These are phyloP conservation scores for Megaceryle alcyon DNA, from an alignment of 2,797 vertebrate species.

Conservation along the genomic window DNA sequence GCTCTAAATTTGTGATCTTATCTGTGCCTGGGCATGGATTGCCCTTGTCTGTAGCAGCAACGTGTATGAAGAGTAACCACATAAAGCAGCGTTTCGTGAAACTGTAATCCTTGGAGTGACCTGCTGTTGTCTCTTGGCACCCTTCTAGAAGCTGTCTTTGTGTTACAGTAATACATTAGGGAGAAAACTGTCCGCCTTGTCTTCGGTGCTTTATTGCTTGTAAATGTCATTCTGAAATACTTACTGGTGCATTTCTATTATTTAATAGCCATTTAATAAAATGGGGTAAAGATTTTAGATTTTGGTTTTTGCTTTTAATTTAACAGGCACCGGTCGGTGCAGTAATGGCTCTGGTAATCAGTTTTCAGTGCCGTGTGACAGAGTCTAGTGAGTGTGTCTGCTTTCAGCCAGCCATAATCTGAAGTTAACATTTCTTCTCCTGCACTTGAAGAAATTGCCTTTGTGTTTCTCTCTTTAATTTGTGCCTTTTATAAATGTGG, in stretches of 20 bases:
- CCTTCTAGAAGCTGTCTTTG: not conserved
- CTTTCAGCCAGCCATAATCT: not conserved
- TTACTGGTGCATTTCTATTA: slow-evolving; percentile 12
- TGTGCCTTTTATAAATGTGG: not conserved
- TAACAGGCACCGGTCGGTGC: not conserved
- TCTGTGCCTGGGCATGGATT: not conserved
- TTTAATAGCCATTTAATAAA: slow-evolving; percentile 41
- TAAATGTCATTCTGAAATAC: slow-evolving; percentile 12
- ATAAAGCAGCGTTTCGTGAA: not conserved
- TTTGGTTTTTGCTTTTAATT: slow-evolving; percentile 34
- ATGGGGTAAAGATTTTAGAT: slow-evolving; percentile 32
- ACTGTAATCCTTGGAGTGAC: not conserved
- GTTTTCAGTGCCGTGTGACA: not conserved
- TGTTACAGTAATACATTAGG: not conserved
- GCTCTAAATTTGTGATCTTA: not conserved
- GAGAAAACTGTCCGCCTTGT: slow-evolving; percentile 19
- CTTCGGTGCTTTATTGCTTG: slow-evolving; percentile 14
- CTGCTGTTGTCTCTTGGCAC: not conserved
- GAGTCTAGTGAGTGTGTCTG: not conserved
- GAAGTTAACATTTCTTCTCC: not conserved
- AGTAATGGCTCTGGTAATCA: not conserved
- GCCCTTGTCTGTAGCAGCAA: not conserved
- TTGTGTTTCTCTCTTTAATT: not conserved
- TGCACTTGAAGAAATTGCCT: not conserved
- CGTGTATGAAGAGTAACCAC: not conserved